phyloP scores from a whole-genome alignment of 2,113 vertebrate species.

The Synodontis membranacea region DNA sequence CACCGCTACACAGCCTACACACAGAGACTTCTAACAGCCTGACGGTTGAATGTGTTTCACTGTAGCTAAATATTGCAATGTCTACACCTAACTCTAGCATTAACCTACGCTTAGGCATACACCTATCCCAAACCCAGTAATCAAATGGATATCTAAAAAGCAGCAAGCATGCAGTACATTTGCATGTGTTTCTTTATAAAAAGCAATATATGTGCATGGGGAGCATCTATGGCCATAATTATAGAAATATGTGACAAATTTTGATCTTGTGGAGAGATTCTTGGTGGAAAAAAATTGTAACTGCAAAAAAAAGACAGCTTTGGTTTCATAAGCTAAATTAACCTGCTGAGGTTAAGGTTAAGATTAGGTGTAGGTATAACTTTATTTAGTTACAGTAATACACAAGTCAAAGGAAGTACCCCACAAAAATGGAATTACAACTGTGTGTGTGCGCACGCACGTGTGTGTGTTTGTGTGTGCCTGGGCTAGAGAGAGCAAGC shows the following conservation, averaged over 20 bases:
- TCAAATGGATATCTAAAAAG: not conserved
- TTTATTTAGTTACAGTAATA: not conserved
- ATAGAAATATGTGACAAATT: not conserved
- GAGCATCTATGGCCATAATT: not conserved
- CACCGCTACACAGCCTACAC: not conserved
- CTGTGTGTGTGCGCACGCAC: not conserved
- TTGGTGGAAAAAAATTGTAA: not conserved
- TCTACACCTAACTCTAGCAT: not conserved
- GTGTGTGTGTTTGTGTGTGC: conserved; percentile 26
- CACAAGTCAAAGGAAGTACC: not conserved
- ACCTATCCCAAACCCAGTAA: not conserved
- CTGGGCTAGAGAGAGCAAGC: conserved; percentile 29
- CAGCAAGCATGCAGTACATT: not conserved
- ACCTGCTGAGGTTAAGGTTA: not conserved
- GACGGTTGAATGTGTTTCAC: not conserved
- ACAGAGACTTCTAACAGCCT: not conserved
- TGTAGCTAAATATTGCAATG: conserved; percentile 11
- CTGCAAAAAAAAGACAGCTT: not conserved
- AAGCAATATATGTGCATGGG: not conserved
- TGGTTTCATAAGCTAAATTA: not conserved
- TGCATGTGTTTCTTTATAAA: not conserved
- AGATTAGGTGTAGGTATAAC: not conserved
- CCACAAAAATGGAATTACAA: not conserved
- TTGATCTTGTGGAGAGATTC: not conserved
- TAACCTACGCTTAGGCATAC: not conserved